Evolutionary conservation across 2,113 vertebrate species (phyloP).

Genomic region (Cyanoderma ruficeps): DNA sequence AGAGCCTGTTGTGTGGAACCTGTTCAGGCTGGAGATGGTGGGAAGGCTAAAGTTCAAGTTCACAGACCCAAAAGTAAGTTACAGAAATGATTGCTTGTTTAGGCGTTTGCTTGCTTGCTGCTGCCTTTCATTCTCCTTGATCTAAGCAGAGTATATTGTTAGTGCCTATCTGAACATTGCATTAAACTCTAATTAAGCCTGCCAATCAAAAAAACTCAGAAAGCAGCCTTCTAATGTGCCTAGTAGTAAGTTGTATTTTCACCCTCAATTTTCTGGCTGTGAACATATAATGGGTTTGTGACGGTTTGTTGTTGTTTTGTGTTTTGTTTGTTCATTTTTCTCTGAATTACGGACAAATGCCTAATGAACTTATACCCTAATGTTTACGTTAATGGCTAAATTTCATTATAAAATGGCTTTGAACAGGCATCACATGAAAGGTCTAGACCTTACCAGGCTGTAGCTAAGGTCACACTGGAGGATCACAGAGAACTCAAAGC

Average conservation of each 20-base stretch:
- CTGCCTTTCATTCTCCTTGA: constrained; percentile 50
- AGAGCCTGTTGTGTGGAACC: constrained; percentile 81
- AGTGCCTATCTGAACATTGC: constrained; percentile 42
- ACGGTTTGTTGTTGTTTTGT: neutral
- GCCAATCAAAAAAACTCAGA: constrained; percentile 45
- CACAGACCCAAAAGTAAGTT: constrained; percentile 86
- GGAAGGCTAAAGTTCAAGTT: constrained; percentile 88
- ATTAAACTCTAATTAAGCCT: constrained; percentile 70
- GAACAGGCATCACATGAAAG: neutral
- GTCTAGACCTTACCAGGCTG: neutral
- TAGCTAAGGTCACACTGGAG: neutral
- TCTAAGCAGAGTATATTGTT: constrained; percentile 42
- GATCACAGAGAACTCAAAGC: neutral
- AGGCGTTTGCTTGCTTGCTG: neutral
- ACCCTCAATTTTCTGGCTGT: constrained; percentile 28
- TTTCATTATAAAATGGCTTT: neutral
- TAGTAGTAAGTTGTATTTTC: constrained; percentile 29
- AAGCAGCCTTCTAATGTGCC: neutral
- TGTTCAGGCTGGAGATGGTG: constrained; percentile 82
- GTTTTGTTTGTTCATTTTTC: neutral
- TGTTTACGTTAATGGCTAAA: neutral
- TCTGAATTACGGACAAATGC: constrained; percentile 29
- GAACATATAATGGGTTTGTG: neutral
- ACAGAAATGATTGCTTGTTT: constrained; percentile 30
- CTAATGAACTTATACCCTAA: constrained; percentile 10